Evolutionary conservation across 2,113 vertebrate genomes (phyloP), one percentile per base, ranked within the genome.

Genomic region (Balaeniceps rex): DNA sequence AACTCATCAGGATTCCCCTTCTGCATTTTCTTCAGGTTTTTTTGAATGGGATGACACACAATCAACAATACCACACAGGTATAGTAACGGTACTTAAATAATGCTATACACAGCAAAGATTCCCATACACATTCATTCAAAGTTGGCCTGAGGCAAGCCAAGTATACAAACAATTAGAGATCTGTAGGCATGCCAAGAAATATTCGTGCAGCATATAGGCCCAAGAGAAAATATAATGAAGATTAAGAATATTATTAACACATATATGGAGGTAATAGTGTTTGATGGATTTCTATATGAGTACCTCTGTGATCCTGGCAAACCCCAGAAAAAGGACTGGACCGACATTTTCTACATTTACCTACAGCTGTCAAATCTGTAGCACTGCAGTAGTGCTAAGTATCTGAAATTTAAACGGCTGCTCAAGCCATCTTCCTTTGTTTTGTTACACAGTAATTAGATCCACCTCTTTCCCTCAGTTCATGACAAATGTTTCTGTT

Each of bases 221-320:
- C 89, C 93, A 79, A 76, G 96, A 97, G 97, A 93, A 97, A 92
- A 96, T 61, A 77, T 13, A 92, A 76, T 52, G 61, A 94, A 93
- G 76, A 95, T 92, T 91, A 96, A 79, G 52, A 89, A 68, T 89
- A 95, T 69, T 94, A 92, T 94, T 83, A 93, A 57, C 63, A 63
- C 54, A 7, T 88, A 88, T 65, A 49, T 22, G 33, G 63, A 89
- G 54, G 49, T 83, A 87, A 94, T 65, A 84, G 23, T 34, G 42
- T 79, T 71, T 79, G 38, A 79, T 79, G 22, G 44, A 72, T 94
- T 94, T 89, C 74, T 88, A 9, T 79, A 10, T 6, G 12, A 94
- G 52, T 55, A 44, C 76, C 19, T 75, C 77, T 84, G 64, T 76
- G 74, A 79, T 84, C 61, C 52, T 79, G 28, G 25, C 7, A 94